Evolutionary conservation across 1,140 invertebrate species (phyloP).

Genomic region (Leptonema lineaticorne): DNA sequence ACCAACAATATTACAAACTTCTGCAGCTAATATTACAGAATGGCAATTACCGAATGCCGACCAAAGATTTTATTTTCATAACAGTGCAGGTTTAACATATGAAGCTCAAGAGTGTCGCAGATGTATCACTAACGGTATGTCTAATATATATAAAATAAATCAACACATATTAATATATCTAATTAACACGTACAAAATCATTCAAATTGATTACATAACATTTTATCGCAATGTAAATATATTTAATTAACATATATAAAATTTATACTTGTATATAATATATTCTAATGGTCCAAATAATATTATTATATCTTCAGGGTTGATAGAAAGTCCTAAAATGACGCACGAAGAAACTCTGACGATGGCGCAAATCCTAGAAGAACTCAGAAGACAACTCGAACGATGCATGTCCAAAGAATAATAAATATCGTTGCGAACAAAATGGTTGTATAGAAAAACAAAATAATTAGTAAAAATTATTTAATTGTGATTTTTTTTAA

Average conservation of each 20-base stretch:
- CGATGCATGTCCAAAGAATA: too few species aligned
- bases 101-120: slow-evolving; percentile 65
- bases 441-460: too few species aligned
- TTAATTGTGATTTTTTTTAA: slow-evolving; percentile 35
- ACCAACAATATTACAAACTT: slow-evolving; percentile 53
- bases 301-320: slow-evolving; percentile 54
- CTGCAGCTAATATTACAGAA: slow-evolving; percentile 54
- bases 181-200: too few species aligned
- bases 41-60: slow-evolving; percentile 57
- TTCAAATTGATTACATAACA: too few species aligned
- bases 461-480: neutral
- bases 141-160: neutral
- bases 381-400: slow-evolving; percentile 64
- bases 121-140: slow-evolving; percentile 49
- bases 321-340: slow-evolving; percentile 66
- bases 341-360: slow-evolving; percentile 62
- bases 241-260: neutral
- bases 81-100: slow-evolving; percentile 68
- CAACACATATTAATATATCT: too few species aligned
- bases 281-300: slow-evolving; percentile 8
- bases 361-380: slow-evolving; percentile 66
- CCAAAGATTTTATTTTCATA: slow-evolving; percentile 61
- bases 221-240: too few species aligned
- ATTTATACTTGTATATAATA: neutral
- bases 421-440: too few species aligned